These are phyloP conservation scores for Chroicocephalus ridibundus DNA, from an alignment of 2,113 vertebrate genomes.

Conservation along the genomic window DNA sequence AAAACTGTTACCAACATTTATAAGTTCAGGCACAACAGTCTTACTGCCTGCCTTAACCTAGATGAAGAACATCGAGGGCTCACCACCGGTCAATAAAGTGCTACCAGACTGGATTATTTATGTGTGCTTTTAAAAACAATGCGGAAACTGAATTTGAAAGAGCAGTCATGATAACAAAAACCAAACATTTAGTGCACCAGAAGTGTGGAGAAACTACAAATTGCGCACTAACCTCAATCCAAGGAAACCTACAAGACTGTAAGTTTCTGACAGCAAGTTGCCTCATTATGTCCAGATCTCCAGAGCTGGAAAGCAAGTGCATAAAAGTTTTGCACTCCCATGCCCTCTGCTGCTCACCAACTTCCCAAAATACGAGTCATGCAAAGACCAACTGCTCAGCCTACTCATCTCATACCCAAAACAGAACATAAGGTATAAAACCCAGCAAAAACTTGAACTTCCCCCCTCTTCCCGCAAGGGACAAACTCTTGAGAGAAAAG, in stretches of 20 bases:
- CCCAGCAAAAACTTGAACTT: neutral
- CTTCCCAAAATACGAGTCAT: constrained; percentile 40
- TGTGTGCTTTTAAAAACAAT: neutral
- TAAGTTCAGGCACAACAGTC: neutral
- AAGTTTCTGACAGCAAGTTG: constrained; percentile 53
- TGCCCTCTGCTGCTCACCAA: constrained; percentile 31
- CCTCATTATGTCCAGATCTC: constrained; percentile 57
- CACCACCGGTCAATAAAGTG: neutral
- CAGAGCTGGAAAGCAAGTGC: constrained; percentile 63
- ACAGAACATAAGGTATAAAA: neutral
- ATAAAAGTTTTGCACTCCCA: constrained; percentile 51
- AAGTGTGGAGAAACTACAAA: constrained; percentile 53
- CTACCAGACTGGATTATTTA: neutral
- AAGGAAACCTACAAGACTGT: constrained; percentile 61
- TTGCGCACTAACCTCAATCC: constrained; percentile 37
- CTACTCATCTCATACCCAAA: neutral
- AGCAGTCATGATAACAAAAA: constrained; percentile 18
- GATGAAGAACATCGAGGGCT: neutral
- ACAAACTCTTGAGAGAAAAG: neutral
- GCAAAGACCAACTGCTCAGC: constrained; percentile 29
- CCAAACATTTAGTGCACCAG: constrained; percentile 33
- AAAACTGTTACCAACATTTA: neutral
- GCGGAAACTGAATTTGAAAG: neutral
- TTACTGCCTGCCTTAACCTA: constrained; percentile 17
- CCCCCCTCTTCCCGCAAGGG: neutral